phyloP scores from a whole-genome alignment of 2,113 vertebrate genomes.

The Lota lota region DNA sequence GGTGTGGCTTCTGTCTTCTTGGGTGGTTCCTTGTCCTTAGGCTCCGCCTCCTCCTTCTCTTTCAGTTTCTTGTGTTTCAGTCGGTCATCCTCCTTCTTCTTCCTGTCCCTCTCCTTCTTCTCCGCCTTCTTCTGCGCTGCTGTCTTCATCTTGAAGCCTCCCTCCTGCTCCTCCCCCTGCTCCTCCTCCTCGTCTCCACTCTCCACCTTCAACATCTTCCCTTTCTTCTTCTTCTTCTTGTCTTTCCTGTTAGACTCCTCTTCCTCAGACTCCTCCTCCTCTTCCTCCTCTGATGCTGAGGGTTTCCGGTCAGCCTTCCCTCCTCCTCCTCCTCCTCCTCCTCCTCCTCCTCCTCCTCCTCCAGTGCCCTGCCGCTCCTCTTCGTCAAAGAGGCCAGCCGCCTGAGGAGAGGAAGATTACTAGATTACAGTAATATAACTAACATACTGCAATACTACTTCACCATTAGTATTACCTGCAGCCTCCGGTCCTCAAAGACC shows the following conservation, averaged over 20 bases:
- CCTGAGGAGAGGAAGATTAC: neutral
- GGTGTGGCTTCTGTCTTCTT: slow-evolving; percentile 52
- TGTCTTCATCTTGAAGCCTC: slow-evolving; percentile 90
- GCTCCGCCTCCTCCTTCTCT: slow-evolving; percentile 78
- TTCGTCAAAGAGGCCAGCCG: no score
- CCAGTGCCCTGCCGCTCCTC: no score
- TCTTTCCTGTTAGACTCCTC: slow-evolving; percentile 75
- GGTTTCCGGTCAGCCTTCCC: neutral
- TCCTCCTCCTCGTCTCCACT: slow-evolving; percentile 73
- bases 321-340: neutral
- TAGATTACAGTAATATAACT: no score
- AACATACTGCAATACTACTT: no score
- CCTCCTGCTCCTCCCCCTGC: slow-evolving; percentile 73
- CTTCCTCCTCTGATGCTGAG: neutral
- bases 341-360: slow-evolving; percentile 6
- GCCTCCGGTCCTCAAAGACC: no score
- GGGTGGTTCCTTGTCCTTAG: slow-evolving; percentile 58
- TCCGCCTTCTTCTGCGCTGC: slow-evolving; percentile 97
- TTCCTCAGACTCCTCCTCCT: slow-evolving; percentile 58
- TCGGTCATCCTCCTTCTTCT: slow-evolving; percentile 88
- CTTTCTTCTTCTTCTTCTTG: slow-evolving; percentile 84
- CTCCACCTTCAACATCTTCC: slow-evolving; percentile 62
- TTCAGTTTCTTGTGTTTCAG: slow-evolving; percentile 74
- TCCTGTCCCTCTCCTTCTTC: slow-evolving; percentile 93
- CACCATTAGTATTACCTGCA: no score